Evolutionary conservation across 2,888 invertebrate genomes (phyloP).

Genomic region (Tricholauxania praeusta): DNA sequence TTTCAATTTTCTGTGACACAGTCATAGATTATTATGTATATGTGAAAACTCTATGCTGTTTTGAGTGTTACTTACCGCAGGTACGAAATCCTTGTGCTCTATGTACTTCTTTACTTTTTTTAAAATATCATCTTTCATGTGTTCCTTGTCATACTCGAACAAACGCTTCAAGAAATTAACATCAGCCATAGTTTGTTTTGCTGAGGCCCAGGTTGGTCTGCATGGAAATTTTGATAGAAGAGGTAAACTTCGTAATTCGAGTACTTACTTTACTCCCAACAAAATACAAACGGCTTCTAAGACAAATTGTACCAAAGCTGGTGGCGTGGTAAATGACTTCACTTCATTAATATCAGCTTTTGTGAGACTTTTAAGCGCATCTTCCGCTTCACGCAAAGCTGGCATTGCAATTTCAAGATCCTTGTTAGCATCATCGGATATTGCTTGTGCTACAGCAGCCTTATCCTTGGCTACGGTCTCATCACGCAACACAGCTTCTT

Average conservation of each 20-base stretch:
- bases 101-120: slow-evolving; percentile 87
- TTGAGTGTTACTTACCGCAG: slow-evolving; percentile 71
- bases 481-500: slow-evolving; percentile 82
- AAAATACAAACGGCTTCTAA: slow-evolving; percentile 94
- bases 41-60: not conserved
- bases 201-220: slow-evolving; percentile 88
- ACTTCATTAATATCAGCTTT: slow-evolving; percentile 93
- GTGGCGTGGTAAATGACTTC: slow-evolving; percentile 89
- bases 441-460: slow-evolving; percentile 84
- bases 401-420: slow-evolving; percentile 90
- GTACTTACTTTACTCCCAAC: slow-evolving; percentile 81
- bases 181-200: slow-evolving; percentile 85
- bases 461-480: slow-evolving; percentile 87
- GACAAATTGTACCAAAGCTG: slow-evolving; percentile 86
- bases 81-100: slow-evolving; percentile 86
- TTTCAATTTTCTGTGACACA: slow-evolving; percentile 75
- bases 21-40: not conserved
- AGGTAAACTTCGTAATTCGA: not conserved
- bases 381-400: slow-evolving; percentile 85
- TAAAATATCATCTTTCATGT: slow-evolving; percentile 80
- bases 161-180: slow-evolving; percentile 85
- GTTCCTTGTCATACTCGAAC: slow-evolving; percentile 88
- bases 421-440: slow-evolving; percentile 90
- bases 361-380: slow-evolving; percentile 86
- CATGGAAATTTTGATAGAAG: slow-evolving; percentile 42